Evolutionary conservation across 2,113 vertebrate species (phyloP).

Genomic region (Thymallus thymallus): DNA sequence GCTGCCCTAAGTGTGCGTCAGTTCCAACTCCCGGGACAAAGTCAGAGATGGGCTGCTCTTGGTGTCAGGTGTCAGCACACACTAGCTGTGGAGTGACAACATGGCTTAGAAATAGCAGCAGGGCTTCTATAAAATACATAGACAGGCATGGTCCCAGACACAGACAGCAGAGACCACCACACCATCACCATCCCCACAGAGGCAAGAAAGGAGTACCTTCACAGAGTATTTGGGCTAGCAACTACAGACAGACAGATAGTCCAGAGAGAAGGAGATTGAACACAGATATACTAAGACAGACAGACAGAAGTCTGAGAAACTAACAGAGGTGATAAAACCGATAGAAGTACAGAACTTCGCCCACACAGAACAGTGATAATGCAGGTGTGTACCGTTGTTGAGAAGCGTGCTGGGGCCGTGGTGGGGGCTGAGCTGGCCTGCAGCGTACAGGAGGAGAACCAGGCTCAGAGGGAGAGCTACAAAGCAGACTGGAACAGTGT

Average conservation of each 20-base stretch:
- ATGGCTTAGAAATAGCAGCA: conserved; percentile 71
- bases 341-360: neutral
- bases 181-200: neutral
- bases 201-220: conserved; percentile 26
- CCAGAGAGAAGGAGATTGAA: neutral
- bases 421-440: conserved; percentile 77
- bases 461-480: conserved; percentile 78
- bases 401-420: conserved; percentile 68
- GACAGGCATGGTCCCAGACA: conserved; percentile 17
- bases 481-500: conserved; percentile 84
- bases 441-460: conserved; percentile 77
- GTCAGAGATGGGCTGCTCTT: conserved; percentile 21
- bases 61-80: conserved; percentile 64
- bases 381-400: conserved; percentile 69
- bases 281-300: neutral
- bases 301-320: neutral
- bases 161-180: conserved; percentile 11
- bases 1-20: conserved; percentile 7
- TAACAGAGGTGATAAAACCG: neutral
- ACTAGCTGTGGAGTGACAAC: conserved; percentile 70
- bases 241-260: neutral
- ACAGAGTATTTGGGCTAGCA: neutral
- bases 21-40: conserved; percentile 43
- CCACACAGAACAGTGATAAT: conserved; percentile 45
- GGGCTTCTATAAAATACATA: conserved; percentile 65